Base-by-base conservation (phyloP, 92 coral and sea anemone species). In the Meandrina meandrites region DNA sequence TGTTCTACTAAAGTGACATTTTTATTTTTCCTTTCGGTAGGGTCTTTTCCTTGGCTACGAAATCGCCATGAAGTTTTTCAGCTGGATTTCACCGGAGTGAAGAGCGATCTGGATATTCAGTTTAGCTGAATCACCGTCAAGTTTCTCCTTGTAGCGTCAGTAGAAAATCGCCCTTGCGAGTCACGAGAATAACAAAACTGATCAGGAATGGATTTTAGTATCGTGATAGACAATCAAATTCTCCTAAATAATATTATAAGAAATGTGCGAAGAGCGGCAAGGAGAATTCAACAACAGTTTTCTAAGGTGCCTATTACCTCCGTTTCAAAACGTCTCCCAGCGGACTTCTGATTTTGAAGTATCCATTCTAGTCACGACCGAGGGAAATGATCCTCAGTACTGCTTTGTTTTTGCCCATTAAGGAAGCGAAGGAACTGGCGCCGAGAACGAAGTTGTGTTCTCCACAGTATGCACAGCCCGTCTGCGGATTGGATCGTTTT, bases 21-120 rank as follows among this genome's bases (percentile, higher is more conserved):
- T 84, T 19, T 13, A 62, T 35, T 80, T 31, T 31, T 70, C 22
- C 19, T 51, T 1, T 35, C 15, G 51, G 51, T 80, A 92, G 95
- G 95, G 93, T 27, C 66, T 90, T 80, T 92, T 92, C 86, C 89
- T 92, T 83, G 95, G 95, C 53, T 92, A 87, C 82, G 95, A 92
- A 87, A 86, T 90, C 88, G 90, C 93, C 42, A 84, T 92, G 95
- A 90, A 84, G 68, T 56, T 90, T 40, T 81, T 92, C 84, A 92
- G 87, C 90, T 92, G 95, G 95, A 76, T 90, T 64, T 86, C 89
- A 75, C 95, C 93, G n/a, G 76, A 87, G 22, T 82, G 19, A 72
- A 72, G 0, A 35, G 47, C 40, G 75, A 30, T 70, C 42, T 16
- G 76, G 1, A 37, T 6, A 35, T 37, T 37, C 78, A 31, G 24